A percentile compares a stretch with the other conserved stretches of the same genome.
Evolutionary conservation across 2,797 vertebrate genomes (phyloP).

Genomic region (Pyrocephalus nanus): DNA sequence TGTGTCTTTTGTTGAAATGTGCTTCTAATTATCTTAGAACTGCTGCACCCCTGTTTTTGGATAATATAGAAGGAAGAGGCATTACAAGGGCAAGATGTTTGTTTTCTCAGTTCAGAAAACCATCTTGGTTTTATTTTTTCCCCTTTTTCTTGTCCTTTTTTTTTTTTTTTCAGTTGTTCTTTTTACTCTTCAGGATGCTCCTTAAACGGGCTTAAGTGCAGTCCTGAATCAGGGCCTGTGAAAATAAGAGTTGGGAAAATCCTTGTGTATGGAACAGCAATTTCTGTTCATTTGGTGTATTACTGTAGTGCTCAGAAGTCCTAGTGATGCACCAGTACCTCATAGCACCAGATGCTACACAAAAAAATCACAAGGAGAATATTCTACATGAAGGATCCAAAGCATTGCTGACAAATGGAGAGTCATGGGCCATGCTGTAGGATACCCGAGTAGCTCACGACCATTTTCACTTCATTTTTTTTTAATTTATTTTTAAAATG

Average conservation of each 20-base stretch:
- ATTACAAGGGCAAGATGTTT: neutral
- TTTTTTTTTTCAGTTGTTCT: neutral
- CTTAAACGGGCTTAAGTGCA: neutral
- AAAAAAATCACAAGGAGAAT: neutral
- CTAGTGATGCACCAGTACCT: neutral
- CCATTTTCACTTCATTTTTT: neutral
- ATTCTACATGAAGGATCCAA: neutral
- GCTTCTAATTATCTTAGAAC: slow-evolving; percentile 77
- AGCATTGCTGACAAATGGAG: neutral
- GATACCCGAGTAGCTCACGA: neutral
- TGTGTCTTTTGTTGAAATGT: slow-evolving; percentile 75
- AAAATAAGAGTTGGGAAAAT: slow-evolving; percentile 60
- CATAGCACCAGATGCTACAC: neutral
- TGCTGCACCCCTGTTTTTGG: slow-evolving; percentile 52
- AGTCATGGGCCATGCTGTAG: neutral
- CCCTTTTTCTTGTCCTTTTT: neutral
- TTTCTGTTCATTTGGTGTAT: neutral
- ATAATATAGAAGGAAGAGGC: slow-evolving; percentile 50
- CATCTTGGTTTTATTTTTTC: neutral
- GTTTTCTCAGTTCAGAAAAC: neutral
- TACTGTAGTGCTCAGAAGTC: neutral
- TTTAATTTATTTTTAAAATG: too few relatives aligned
- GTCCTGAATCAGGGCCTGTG: slow-evolving; percentile 38
- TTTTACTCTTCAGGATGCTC: neutral
- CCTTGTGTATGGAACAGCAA: neutral